Conservation (phyloP, 1,140 invertebrate species). For the Diachasma alloeum region DNA sequence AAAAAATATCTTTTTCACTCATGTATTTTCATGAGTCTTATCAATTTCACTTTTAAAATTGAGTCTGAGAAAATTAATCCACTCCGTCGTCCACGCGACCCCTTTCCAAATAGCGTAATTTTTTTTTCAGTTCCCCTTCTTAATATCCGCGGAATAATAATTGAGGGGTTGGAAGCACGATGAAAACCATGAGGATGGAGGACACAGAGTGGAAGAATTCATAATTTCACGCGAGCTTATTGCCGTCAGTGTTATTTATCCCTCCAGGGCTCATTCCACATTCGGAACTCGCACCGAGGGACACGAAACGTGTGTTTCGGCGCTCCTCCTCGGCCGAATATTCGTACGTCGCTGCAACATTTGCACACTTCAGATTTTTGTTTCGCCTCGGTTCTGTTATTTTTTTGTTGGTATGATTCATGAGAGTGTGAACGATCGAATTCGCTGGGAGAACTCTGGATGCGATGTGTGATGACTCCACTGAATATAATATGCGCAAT, state of each 20-base stretch:
- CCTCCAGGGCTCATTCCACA: conserved; percentile 43
- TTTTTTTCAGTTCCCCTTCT: neutral
- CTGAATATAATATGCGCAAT: no score
- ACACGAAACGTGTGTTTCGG: neutral
- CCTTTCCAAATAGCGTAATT: conserved; percentile 9
- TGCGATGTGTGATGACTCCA: no score
- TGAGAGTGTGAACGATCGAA: no score
- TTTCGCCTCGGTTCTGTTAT: no score
- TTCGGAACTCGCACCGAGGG: conserved; percentile 39
- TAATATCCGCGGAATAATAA: conserved; percentile 18
- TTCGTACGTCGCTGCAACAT: neutral
- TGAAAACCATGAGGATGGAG: neutral
- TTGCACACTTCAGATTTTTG: neutral
- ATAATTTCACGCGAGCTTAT: conserved; percentile 56
- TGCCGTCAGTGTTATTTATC: conserved; percentile 51
- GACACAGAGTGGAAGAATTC: conserved; percentile 43
- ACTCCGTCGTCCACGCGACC: conserved; percentile 18
- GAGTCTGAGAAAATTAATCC: conserved; percentile 27
- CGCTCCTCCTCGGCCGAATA: conserved; percentile 19
- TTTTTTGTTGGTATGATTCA: no score
- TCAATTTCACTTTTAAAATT: neutral
- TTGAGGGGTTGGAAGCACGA: conserved; percentile 19
- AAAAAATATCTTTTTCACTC: no score
- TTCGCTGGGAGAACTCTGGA: no score
- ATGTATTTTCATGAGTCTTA: neutral